Conservation (phyloP, 2,888 invertebrate species). For the Minunthozetes semirufus region DNA sequence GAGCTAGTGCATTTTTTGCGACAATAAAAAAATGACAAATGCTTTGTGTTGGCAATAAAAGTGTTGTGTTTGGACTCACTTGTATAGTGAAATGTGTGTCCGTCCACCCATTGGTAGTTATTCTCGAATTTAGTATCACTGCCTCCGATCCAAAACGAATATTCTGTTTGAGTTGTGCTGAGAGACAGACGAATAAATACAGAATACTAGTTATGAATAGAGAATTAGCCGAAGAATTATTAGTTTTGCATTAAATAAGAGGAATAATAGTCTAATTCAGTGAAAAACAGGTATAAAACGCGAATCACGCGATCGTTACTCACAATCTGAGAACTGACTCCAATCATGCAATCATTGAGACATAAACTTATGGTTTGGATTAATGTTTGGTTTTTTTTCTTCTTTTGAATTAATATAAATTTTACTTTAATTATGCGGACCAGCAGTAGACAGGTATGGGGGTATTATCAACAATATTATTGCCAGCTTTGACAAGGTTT, state of each 20-base stretch:
- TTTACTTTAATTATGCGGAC: no score
- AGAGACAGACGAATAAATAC: background rate
- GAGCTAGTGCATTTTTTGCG: no score
- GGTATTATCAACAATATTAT: no score
- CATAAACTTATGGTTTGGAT: background rate
- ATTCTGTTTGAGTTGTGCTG: slow-evolving; percentile 8
- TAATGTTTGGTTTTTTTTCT: no score
- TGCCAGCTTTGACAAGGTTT: no score
- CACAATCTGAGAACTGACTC: background rate
- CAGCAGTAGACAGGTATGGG: no score
- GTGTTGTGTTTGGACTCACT: slow-evolving; percentile 56
- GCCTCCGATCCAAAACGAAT: slow-evolving; percentile 68
- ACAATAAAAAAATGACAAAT: background rate
- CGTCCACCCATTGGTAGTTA: slow-evolving; percentile 72
- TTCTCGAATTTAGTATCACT: slow-evolving; percentile 68
- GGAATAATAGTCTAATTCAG: background rate
- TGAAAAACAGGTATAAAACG: background rate
- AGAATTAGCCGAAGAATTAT: background rate
- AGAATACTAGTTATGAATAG: background rate
- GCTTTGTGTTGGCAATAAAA: background rate
- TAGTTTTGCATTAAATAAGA: slow-evolving; percentile 14
- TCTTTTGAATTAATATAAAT: no score
- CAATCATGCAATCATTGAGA: slow-evolving; percentile 2
- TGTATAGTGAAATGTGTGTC: slow-evolving; percentile 64
- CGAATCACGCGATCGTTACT: background rate